Evolutionary conservation across 2,113 vertebrate genomes (phyloP).

Genomic region (Xenopus tropicalis): UCB_Xtro_10.0 CM004450.2:57872501-57873000

Average conservation of each 20-base stretch:
- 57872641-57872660: slow-evolving; percentile 52
- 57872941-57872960: no score
- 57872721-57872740: slow-evolving; percentile 41
- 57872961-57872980: no score
- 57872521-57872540: no score
- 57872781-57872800: slow-evolving; percentile 45
- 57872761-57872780: slow-evolving; percentile 44
- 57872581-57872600: no score
- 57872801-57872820: slow-evolving; percentile 50
- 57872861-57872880: slow-evolving; percentile 28
- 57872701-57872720: slow-evolving; percentile 23
- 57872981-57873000: no score
- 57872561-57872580: no score
- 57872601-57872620: slow-evolving; percentile 52
- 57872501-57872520: no score
- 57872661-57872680: slow-evolving; percentile 55
- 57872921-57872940: no score
- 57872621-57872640: slow-evolving; percentile 57
- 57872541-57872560: no score
- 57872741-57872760: slow-evolving; percentile 49
- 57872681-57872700: slow-evolving; percentile 50
- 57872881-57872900: slow-evolving; percentile 20
- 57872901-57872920: no score
- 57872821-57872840: slow-evolving; percentile 60
- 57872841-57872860: slow-evolving; percentile 51